Conservation (phyloP, 2,113 vertebrate genomes). For the Silurus meridionalis region DNA sequence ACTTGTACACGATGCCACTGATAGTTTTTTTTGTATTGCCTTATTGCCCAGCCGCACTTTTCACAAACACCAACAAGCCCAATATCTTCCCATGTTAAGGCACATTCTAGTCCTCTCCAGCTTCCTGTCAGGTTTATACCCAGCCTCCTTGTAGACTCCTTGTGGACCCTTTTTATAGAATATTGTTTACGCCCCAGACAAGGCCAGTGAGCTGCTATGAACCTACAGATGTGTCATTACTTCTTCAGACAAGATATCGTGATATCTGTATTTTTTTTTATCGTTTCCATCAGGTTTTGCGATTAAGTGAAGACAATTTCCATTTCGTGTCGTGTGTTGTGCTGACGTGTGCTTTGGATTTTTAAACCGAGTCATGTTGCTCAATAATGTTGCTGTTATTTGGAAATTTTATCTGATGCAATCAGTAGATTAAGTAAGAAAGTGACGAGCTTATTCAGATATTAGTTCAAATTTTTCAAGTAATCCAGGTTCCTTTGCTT, state of each 20-base stretch:
- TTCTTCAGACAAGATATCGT: conserved; percentile 6
- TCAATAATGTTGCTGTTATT: conserved; percentile 5
- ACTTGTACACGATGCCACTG: background rate
- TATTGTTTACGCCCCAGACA: conserved; percentile 59
- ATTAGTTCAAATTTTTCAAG: conserved; percentile 35
- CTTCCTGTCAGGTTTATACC: conserved; percentile 56
- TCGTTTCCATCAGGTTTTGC: conserved; percentile 30
- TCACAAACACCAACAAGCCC: conserved; percentile 27
- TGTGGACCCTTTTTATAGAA: conserved; percentile 54
- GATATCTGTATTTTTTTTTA: conserved; percentile 31
- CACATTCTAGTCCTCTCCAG: conserved; percentile 60
- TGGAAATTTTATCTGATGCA: conserved; percentile 18
- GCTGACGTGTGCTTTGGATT: conserved; percentile 21
- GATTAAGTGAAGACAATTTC: background rate
- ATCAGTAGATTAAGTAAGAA: background rate
- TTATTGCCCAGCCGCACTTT: background rate
- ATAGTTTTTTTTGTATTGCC: background rate
- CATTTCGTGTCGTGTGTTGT: conserved; percentile 26
- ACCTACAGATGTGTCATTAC: conserved; percentile 36
- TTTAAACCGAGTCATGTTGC: conserved; percentile 6
- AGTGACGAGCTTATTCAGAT: conserved; percentile 39
- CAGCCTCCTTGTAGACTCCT: conserved; percentile 60
- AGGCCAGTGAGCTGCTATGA: conserved; percentile 61
- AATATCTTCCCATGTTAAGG: conserved; percentile 61
- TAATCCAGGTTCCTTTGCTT: conserved; percentile 43